phyloP scores from a whole-genome alignment of 2,797 vertebrate species.

The Tragelaphus eurycerus region DNA sequence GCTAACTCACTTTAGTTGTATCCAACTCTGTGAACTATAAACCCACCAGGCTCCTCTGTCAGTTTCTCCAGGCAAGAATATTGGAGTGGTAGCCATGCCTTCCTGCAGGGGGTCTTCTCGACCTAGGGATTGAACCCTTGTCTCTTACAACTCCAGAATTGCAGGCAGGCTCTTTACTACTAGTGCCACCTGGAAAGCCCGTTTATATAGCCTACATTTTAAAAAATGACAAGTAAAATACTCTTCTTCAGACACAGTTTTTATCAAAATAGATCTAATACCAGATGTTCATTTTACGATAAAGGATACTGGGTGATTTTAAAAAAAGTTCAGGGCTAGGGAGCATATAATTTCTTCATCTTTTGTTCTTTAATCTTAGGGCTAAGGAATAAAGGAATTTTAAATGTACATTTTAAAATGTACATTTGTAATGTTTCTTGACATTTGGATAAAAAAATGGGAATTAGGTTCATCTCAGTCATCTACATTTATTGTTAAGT shows the following conservation, averaged over 20 bases:
- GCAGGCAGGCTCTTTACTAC: background rate
- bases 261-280: background rate
- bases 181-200: background rate
- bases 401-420: background rate
- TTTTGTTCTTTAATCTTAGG: background rate
- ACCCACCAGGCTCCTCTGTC: background rate
- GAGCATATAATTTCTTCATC: background rate
- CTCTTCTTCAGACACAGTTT: background rate
- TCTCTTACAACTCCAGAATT: background rate
- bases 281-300: background rate
- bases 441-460: background rate
- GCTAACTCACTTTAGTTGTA: background rate
- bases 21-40: background rate
- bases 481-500: background rate
- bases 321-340: background rate
- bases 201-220: conserved; percentile 11
- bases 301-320: background rate
- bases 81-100: background rate
- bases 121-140: background rate
- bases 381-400: background rate
- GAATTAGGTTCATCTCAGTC: background rate
- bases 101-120: background rate
- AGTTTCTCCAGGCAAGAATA: background rate
- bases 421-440: background rate
- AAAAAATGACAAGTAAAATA: background rate